Percentiles rank a stretch among this genome's conserved stretches.
These are phyloP conservation scores for Scyliorhinus canicula DNA, from an alignment of 2,797 vertebrate genomes.

Conservation along the genomic window DNA sequence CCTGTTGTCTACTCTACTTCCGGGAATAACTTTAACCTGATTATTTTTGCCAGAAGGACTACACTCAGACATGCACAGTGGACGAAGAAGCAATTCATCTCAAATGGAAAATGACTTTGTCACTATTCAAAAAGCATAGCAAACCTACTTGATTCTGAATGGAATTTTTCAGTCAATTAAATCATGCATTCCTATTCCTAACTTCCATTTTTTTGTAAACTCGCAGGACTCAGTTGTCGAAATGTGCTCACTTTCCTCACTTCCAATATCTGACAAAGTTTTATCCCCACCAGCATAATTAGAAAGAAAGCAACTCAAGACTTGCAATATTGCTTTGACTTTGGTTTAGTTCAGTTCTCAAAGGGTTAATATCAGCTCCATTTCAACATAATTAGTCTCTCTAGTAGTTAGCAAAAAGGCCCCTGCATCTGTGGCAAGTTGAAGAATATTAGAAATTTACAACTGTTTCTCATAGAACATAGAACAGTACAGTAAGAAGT, in stretches of 20 bases:
- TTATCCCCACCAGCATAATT: not conserved
- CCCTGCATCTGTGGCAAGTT: not conserved
- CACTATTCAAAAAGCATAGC: not conserved
- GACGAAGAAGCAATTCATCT: not conserved
- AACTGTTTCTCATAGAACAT: not conserved
- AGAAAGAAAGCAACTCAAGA: not conserved
- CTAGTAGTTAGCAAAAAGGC: not conserved
- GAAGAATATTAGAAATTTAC: conserved; percentile 16
- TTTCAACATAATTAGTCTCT: not conserved
- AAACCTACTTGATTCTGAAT: not conserved
- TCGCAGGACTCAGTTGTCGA: not conserved
- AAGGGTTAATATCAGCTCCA: not conserved
- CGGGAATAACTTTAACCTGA: not conserved
- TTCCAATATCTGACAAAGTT: not conserved
- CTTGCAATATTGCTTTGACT: conserved; percentile 1
- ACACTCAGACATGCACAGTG: not conserved
- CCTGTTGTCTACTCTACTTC: not conserved
- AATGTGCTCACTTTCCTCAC: not conserved
- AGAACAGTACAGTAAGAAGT: too few species aligned
- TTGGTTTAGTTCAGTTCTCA: not conserved
- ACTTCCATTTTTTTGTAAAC: not conserved
- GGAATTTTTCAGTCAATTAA: not conserved
- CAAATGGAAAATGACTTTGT: not conserved
- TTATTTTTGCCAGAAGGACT: not conserved
- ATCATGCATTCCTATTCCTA: not conserved